Evolutionary conservation across 2,797 vertebrate species (phyloP).

Genomic region (Characodon lateralis): DNA sequence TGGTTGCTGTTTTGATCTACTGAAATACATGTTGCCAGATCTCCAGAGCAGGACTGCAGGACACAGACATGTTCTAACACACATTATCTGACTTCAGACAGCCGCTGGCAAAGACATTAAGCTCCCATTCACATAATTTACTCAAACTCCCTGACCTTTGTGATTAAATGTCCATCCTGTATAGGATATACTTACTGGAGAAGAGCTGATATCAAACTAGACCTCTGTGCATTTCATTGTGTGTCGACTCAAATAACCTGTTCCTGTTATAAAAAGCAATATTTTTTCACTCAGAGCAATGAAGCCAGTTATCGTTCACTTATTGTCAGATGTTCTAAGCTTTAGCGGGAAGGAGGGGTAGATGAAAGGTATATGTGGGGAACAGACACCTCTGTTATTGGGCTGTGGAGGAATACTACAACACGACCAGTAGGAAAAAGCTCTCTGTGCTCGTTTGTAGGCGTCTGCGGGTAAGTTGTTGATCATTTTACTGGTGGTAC

Average conservation of each 20-base stretch:
- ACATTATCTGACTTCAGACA: constrained; percentile 31
- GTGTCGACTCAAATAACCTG: constrained; percentile 26
- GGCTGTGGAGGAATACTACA: constrained; percentile 20
- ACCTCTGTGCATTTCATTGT: constrained; percentile 12
- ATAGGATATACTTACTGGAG: constrained; percentile 29
- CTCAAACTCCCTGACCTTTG: constrained; percentile 48
- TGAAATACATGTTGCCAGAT: constrained; percentile 20
- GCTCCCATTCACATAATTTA: constrained; percentile 31
- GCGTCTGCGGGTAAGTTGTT: constrained; percentile 36
- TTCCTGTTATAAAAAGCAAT: constrained; percentile 16
- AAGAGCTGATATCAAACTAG: constrained; percentile 17
- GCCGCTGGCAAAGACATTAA: constrained; percentile 45
- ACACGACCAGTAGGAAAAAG: constrained; percentile 32
- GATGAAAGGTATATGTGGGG: constrained; percentile 50
- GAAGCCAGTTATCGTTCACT: constrained; percentile 49
- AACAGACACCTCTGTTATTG: constrained; percentile 40
- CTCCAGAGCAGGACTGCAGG: constrained; percentile 23
- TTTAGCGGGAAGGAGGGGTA: constrained; percentile 18
- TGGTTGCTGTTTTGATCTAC: constrained; percentile 12
- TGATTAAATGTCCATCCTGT: constrained; percentile 52
- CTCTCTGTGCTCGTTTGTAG: constrained; percentile 41
- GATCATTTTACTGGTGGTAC: constrained; percentile 25
- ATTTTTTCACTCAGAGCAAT: constrained; percentile 32
- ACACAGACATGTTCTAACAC: constrained; percentile 28
- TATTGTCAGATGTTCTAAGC: constrained; percentile 28